Evolutionary conservation across 2,797 vertebrate species (phyloP).

Genomic region (Toxotes lorentzi): DNA sequence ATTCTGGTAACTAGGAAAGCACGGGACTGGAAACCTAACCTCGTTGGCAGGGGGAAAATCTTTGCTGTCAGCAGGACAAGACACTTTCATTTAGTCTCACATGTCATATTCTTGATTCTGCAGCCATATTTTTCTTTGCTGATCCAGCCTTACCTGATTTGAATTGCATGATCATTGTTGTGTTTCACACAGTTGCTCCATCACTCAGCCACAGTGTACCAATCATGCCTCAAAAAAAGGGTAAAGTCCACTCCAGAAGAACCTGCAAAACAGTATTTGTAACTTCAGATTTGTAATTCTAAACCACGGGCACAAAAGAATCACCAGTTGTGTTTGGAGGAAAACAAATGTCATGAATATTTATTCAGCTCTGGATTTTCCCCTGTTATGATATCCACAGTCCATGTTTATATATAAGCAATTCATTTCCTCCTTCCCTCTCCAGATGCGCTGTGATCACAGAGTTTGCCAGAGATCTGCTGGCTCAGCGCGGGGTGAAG

Average conservation of each 20-base stretch:
- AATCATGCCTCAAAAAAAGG: background rate
- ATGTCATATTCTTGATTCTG: background rate
- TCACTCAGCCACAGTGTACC: background rate
- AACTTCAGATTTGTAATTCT: background rate
- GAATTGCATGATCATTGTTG: background rate
- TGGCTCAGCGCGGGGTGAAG: conserved; percentile 87
- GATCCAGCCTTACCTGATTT: background rate
- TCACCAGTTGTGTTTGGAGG: background rate
- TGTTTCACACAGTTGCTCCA: background rate
- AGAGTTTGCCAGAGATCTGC: conserved; percentile 88
- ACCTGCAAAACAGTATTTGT: too few species aligned
- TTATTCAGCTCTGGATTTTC: background rate
- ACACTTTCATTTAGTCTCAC: background rate
- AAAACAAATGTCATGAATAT: background rate
- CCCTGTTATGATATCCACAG: rapidly evolving
- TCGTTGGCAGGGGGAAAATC: background rate
- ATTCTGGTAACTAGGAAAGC: background rate
- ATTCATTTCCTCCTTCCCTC: background rate
- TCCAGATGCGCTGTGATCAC: conserved; percentile 92
- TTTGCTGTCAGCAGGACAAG: background rate
- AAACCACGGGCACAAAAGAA: background rate
- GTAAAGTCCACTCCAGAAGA: background rate
- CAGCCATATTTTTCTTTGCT: conserved; percentile 1
- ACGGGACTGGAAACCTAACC: background rate
- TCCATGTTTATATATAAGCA: background rate